phyloP scores from a whole-genome alignment of 2,888 invertebrate species.

The Conops quadrifasciatus region DNA sequence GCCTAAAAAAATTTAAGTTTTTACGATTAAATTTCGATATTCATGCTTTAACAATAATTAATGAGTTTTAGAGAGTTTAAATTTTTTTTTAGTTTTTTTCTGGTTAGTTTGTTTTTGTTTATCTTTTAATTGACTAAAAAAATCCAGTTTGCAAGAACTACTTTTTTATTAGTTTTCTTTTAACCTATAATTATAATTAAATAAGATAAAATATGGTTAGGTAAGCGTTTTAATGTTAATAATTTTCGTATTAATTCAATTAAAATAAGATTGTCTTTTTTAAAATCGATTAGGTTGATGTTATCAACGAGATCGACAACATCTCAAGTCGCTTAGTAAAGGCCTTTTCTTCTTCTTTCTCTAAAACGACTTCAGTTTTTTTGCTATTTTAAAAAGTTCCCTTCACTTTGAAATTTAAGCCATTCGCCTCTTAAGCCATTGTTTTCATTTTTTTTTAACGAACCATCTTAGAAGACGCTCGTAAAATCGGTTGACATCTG shows the following conservation, averaged over 20 bases:
- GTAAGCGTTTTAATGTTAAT: too few species aligned
- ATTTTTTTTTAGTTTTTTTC: constrained; percentile 17
- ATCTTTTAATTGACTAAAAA: background rate
- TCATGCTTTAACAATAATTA: too few species aligned
- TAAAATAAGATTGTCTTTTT: too few species aligned
- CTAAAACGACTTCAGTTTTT: background rate
- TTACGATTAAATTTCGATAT: too few species aligned
- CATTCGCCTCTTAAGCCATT: background rate
- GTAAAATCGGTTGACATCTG: background rate
- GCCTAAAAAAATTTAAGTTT: too few species aligned
- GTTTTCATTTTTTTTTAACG: background rate
- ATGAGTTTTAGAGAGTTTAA: background rate
- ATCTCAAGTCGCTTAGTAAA: too few species aligned
- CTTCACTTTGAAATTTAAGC: background rate
- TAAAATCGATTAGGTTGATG: too few species aligned
- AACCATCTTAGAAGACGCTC: background rate
- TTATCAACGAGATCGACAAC: too few species aligned
- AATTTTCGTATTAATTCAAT: constrained; percentile 2
- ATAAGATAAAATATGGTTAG: too few species aligned
- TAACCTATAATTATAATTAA: too few species aligned
- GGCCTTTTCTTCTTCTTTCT: too few species aligned
- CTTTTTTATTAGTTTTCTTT: constrained; percentile 3
- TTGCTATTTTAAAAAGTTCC: background rate
- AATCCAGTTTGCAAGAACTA: constrained; percentile 11
- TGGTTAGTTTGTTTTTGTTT: background rate